Evolutionary conservation across 1,140 invertebrate genomes (phyloP).

Genomic region (Sminthurides bifidus): DNA sequence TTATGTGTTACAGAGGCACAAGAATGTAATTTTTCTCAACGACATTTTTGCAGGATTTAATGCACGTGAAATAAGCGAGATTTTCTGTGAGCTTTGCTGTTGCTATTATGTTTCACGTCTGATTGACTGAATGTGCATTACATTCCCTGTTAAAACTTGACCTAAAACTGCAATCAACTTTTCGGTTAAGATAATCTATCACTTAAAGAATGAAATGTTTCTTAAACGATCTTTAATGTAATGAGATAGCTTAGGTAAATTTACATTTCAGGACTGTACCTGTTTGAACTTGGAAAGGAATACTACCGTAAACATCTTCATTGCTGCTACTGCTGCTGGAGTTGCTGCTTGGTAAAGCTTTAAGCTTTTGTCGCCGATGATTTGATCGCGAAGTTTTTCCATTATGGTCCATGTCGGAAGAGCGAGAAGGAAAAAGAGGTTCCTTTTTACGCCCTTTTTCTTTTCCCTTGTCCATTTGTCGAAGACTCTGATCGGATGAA

Average conservation of each 20-base stretch:
- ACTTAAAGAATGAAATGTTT: not conserved
- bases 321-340: conserved; percentile 24
- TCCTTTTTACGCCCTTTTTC: conserved; percentile 14
- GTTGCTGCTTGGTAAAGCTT: too few relatives aligned
- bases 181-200: not conserved
- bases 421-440: not conserved
- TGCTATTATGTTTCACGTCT: conserved; percentile 6
- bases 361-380: too few relatives aligned
- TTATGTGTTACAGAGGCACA: too few relatives aligned
- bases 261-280: conserved; percentile 17
- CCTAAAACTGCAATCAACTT: not conserved
- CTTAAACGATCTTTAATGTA: not conserved
- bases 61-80: too few relatives aligned
- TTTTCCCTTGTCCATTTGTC: conserved; percentile 58
- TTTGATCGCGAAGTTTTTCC: too few relatives aligned
- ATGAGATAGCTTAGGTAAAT: not conserved
- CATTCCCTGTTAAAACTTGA: not conserved
- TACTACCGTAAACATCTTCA: conserved; percentile 28
- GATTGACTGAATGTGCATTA: too few relatives aligned
- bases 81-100: not conserved
- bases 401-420: too few relatives aligned
- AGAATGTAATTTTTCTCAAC: too few relatives aligned
- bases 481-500: too few relatives aligned
- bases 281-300: conserved; percentile 20
- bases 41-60: too few relatives aligned